phyloP scores from a whole-genome alignment of 2,888 invertebrate species.

The Mayetiola destructor region DNA sequence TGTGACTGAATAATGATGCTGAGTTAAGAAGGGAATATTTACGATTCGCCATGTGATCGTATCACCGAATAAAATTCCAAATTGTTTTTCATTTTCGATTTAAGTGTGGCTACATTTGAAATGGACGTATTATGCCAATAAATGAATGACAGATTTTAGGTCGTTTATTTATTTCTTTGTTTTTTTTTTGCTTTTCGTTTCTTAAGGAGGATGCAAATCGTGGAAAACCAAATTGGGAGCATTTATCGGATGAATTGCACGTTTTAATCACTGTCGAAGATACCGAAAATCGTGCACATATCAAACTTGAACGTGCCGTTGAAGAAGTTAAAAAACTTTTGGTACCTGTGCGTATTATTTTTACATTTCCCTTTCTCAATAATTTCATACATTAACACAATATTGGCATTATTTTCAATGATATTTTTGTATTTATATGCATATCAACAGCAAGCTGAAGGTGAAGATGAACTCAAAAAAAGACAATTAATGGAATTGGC shows the following conservation, averaged over 20 bases:
- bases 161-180: no score
- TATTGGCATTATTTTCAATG: neutral
- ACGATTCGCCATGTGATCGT: no score
- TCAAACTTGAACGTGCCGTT: slow-evolving; percentile 89
- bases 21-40: no score
- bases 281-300: slow-evolving; percentile 88
- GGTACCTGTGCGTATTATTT: slow-evolving; percentile 66
- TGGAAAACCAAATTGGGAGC: slow-evolving; percentile 99
- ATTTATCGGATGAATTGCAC: slow-evolving; percentile 95
- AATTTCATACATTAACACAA: neutral
- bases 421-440: no score
- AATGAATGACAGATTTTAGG: no score
- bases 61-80: no score
- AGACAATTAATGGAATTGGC: slow-evolving; percentile 99
- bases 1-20: no score
- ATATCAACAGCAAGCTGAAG: slow-evolving; percentile 98
- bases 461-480: slow-evolving; percentile 99
- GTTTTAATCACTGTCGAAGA: slow-evolving; percentile 98
- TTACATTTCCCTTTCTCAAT: neutral
- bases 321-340: slow-evolving; percentile 97
- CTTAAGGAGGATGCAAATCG: slow-evolving; percentile 93
- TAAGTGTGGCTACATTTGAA: no score
- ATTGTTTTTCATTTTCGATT: no score
- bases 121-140: no score
- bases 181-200: neutral